Evolutionary conservation across 2,797 vertebrate genomes (phyloP).

Genomic region (Sebastes steindachneri): DNA sequence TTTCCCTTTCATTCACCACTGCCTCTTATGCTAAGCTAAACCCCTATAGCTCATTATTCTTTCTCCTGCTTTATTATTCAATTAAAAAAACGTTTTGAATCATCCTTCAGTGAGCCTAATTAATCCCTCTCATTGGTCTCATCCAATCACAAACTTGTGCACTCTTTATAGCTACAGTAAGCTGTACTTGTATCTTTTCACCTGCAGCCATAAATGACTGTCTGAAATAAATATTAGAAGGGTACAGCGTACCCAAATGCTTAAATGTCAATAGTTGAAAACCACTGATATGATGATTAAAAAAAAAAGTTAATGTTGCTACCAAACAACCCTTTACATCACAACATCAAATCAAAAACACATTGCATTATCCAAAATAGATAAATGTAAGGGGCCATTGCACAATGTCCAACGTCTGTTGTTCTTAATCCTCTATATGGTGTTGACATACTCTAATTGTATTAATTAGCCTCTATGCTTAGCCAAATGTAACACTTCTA

Average conservation of each 20-base stretch:
- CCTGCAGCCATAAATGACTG: background rate
- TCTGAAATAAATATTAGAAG: background rate
- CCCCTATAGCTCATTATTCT: constrained; percentile 12
- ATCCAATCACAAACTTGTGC: constrained; percentile 20
- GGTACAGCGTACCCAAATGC: background rate
- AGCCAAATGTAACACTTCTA: background rate
- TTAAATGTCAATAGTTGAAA: background rate
- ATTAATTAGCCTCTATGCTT: background rate
- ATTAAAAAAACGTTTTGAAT: constrained; percentile 30
- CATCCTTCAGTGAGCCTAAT: constrained; percentile 33
- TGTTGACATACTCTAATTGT: background rate
- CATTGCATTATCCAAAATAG: background rate
- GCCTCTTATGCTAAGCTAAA: background rate
- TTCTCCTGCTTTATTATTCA: constrained; percentile 44
- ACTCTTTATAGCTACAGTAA: background rate
- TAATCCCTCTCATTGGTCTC: constrained; percentile 33
- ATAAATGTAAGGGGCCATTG: no score
- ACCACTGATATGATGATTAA: background rate
- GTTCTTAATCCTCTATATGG: background rate
- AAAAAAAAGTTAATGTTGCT: background rate
- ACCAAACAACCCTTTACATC: background rate
- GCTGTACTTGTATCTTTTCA: background rate
- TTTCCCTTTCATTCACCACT: background rate
- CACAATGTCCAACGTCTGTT: background rate
- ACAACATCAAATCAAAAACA: background rate